Conservation (phyloP, 2,888 invertebrate genomes). For the Rambutsinella grinnellia region DNA sequence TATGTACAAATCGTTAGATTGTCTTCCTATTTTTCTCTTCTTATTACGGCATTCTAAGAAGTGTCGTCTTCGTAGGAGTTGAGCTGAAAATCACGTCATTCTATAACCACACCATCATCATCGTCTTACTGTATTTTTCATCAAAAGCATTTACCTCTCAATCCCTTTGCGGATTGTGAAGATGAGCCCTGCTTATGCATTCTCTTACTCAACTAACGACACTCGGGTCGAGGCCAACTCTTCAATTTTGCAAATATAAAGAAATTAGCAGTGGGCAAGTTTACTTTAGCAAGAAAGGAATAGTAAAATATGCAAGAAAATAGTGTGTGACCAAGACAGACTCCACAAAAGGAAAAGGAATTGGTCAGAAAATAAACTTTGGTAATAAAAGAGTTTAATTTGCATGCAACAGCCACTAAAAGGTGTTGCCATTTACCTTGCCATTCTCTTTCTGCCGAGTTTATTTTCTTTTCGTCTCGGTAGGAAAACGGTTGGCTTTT, state of each 20-base stretch:
- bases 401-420: background rate
- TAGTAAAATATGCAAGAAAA: background rate
- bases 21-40: slow-evolving; percentile 25
- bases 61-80: slow-evolving; percentile 52
- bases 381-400: background rate
- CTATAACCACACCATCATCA: slow-evolving; percentile 15
- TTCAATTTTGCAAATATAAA: background rate
- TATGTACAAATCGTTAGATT: background rate
- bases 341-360: slow-evolving; percentile 49
- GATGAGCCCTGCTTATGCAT: slow-evolving; percentile 23
- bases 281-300: background rate
- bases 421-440: slow-evolving; percentile 17
- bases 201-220: background rate
- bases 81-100: slow-evolving; percentile 40
- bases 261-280: background rate
- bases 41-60: slow-evolving; percentile 35
- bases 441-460: slow-evolving; percentile 50
- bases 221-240: slow-evolving; percentile 34
- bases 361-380: slow-evolving; percentile 22
- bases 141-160: slow-evolving; percentile 9
- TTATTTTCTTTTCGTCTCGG: background rate
- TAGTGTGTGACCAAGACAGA: background rate
- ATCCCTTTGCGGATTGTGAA: slow-evolving; percentile 7
- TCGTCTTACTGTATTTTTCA: slow-evolving; percentile 41
- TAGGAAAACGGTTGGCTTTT: background rate